These are phyloP conservation scores for Temnothorax ravouxi DNA, from an alignment of 2,888 invertebrate genomes.

Conservation along the genomic window DNA sequence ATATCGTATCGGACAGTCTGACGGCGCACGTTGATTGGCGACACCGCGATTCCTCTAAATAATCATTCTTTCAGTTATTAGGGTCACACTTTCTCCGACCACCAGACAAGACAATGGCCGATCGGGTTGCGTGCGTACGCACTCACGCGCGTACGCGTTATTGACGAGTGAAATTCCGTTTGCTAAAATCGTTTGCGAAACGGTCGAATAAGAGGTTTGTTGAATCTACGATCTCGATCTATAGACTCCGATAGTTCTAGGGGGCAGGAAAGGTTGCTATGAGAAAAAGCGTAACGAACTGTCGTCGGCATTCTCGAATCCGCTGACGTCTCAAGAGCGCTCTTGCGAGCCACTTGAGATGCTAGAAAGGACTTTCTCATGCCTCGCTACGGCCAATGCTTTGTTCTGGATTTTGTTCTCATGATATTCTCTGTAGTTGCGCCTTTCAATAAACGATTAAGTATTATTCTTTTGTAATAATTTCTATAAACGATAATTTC, in stretches of 20 bases:
- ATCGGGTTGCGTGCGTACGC: constrained; percentile 65
- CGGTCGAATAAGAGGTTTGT: constrained; percentile 29
- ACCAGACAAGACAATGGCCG: constrained; percentile 72
- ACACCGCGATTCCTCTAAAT: constrained; percentile 77
- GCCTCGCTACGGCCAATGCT: background rate
- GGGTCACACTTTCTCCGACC: constrained; percentile 83
- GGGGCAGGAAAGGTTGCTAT: background rate
- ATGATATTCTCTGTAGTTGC: background rate
- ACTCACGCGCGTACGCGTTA: constrained; percentile 64
- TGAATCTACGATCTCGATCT: constrained; percentile 24
- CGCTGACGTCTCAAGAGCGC: constrained; percentile 36
- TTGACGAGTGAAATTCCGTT: constrained; percentile 70
- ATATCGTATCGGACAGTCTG: constrained; percentile 66
- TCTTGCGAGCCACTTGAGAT: constrained; percentile 45
- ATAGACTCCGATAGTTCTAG: constrained; percentile 15
- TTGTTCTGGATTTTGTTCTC: constrained; percentile 36
- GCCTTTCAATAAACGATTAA: background rate
- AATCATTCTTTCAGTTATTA: constrained; percentile 82
- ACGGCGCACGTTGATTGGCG: constrained; percentile 77
- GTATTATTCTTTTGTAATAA: background rate
- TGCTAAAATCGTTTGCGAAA: constrained; percentile 70
- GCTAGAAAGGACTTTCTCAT: constrained; percentile 38
- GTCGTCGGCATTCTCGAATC: constrained; percentile 40
- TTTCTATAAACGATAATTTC: background rate
- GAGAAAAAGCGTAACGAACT: constrained; percentile 40